A percentile compares a stretch with the other conserved stretches of the same genome.
These are phyloP conservation scores for Temnothorax longispinosus DNA, from an alignment of 1,140 invertebrate genomes.

Conservation along the genomic window DNA sequence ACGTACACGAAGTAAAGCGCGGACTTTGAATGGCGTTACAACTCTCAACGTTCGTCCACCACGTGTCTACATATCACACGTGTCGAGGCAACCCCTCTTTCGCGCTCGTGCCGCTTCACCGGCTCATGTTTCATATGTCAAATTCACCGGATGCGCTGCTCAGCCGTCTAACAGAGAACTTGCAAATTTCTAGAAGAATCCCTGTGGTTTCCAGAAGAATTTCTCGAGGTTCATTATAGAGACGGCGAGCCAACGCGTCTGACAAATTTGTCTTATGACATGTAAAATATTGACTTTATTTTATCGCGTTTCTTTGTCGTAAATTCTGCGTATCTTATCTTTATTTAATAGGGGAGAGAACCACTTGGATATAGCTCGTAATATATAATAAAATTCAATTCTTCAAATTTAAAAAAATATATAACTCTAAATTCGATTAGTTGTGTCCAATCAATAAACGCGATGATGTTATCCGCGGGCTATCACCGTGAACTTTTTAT, in stretches of 20 bases:
- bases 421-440: neutral
- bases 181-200: neutral
- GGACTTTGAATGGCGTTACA: neutral
- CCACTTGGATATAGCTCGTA: neutral
- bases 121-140: neutral
- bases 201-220: neutral
- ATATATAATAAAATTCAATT: neutral
- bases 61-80: conserved; percentile 60
- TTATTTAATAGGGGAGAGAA: no score
- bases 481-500: neutral
- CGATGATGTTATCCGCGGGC: neutral
- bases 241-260: neutral
- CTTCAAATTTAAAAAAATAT: neutral
- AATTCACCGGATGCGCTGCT: neutral
- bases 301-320: neutral
- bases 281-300: neutral
- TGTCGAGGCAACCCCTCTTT: conserved; percentile 1
- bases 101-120: neutral
- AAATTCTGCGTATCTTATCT: neutral
- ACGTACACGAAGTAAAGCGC: neutral
- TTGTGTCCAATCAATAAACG: neutral
- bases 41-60: conserved; percentile 44
- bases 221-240: neutral
- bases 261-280: neutral
- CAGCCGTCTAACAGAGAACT: neutral